phyloP scores from a whole-genome alignment of 2,797 vertebrate genomes.

The Pempheris klunzingeri region DNA sequence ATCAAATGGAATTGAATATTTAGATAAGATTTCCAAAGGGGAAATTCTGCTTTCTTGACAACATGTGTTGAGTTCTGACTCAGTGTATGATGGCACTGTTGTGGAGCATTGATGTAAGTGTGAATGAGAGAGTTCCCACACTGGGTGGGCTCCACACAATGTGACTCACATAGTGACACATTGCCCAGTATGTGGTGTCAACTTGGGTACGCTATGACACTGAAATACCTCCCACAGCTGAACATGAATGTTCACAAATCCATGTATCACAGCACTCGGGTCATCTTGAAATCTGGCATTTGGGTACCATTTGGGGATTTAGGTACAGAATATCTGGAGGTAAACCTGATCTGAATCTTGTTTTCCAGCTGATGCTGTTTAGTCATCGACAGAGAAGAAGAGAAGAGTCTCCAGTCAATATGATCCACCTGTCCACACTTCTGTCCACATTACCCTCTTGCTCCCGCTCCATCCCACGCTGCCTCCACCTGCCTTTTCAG shows the following conservation, averaged over 20 bases:
- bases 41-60: constrained; percentile 40
- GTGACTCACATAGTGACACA: constrained; percentile 69
- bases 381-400: constrained; percentile 16
- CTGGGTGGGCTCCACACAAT: constrained; percentile 55
- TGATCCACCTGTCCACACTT: constrained; percentile 50
- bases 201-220: constrained; percentile 18
- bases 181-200: constrained; percentile 28
- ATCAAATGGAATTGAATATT: constrained; percentile 5
- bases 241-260: constrained; percentile 6
- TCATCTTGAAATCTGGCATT: constrained; percentile 14
- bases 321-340: not conserved
- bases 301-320: not conserved
- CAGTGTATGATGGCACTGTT: constrained; percentile 40
- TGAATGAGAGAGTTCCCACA: constrained; percentile 61
- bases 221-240: constrained; percentile 17
- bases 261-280: not conserved
- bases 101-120: constrained; percentile 42
- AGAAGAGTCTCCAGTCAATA: constrained; percentile 28
- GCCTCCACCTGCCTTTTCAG: constrained; percentile 58
- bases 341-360: not conserved
- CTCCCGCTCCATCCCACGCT: constrained; percentile 49
- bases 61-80: constrained; percentile 32
- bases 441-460: constrained; percentile 50
- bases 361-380: constrained; percentile 22
- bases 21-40: constrained; percentile 18